Base-by-base conservation (phyloP, 2,113 vertebrate genomes). In the Naja naja region DNA sequence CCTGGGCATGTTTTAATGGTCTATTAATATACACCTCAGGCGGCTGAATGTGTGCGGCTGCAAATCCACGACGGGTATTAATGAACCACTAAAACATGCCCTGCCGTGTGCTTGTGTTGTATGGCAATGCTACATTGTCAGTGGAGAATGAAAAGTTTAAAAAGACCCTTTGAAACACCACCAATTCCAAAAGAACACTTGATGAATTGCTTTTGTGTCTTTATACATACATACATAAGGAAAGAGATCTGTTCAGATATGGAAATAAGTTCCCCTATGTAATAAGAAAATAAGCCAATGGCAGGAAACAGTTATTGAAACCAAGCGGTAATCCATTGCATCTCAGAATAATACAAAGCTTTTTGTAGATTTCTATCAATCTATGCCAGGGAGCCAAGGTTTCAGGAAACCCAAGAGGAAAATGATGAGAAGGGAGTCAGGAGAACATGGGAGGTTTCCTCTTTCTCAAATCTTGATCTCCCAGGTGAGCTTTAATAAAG, bases 1-100 rank as follows among this genome's bases (percentile, higher is more conserved):
- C 95, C 95, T 91, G 94, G 95, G 95, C 56, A 88, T 93, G 89
- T 97, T 97, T 97, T 96, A 96, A 95, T 96, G 93, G 94, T 94
- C 94, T 93, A 95, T 97, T 97, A 96, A 95, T 96, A 96, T 85
- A 93, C 0, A 8, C 56, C 91, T 94, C 91, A 23, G 25, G 95
- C 95, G 81, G 89, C 74, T 96, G 93, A 94, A 91, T 90, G 87
- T 74, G 92, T 93, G 95, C 95, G 85, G 47, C 91, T 97, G 95
- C 93, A 95, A 96, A 96, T 95, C 88, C 55, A 96, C 25, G 47
- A 43, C 52, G 92, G 92, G 95, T 92, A 89, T 95, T 96, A 96
- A 94, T 49, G 90, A 91, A 94, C 92, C 49, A 60, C 91, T 96
- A 95, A 93, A 97, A 96, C 94, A 94, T 74, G 93, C 54, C 93